Evolutionary conservation across 1,140 invertebrate species (phyloP).

Genomic region (Drosophila miranda): DNA sequence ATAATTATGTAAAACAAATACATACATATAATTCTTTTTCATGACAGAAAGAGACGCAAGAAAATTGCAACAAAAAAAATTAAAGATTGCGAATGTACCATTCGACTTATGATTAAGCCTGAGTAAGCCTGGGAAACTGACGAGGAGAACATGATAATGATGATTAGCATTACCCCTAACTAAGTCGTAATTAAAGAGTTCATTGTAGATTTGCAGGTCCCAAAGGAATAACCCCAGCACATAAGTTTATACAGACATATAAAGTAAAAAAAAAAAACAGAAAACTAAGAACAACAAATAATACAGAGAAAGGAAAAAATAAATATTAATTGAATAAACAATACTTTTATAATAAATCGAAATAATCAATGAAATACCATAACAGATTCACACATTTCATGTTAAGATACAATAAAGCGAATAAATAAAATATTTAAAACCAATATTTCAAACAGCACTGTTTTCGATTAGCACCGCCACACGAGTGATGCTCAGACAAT

Average conservation of each 20-base stretch:
- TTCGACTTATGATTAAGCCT: slow-evolving; percentile 30
- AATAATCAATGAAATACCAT: slow-evolving; percentile 55
- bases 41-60: slow-evolving; percentile 13
- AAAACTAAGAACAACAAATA: too few species aligned
- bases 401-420: slow-evolving; percentile 72
- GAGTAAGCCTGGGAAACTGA: neutral
- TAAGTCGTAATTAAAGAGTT: slow-evolving; percentile 64
- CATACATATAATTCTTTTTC: slow-evolving; percentile 26
- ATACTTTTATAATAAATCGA: slow-evolving; percentile 72
- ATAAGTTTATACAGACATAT: slow-evolving; percentile 75
- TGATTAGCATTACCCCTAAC: slow-evolving; percentile 42
- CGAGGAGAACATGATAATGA: slow-evolving; percentile 32
- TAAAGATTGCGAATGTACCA: neutral
- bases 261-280: slow-evolving; percentile 43
- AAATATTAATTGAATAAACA: slow-evolving; percentile 51
- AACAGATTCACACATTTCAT: slow-evolving; percentile 65
- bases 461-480: too few species aligned
- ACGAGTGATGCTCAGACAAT: too few species aligned
- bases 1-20: slow-evolving; percentile 20
- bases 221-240: slow-evolving; percentile 57
- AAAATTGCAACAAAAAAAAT: slow-evolving; percentile 37
- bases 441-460: slow-evolving; percentile 2
- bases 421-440: slow-evolving; percentile 75
- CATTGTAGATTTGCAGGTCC: slow-evolving; percentile 72
- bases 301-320: slow-evolving; percentile 25